Evolutionary conservation across 2,113 vertebrate genomes (phyloP).

Genomic region (Indicator maculatus): DNA sequence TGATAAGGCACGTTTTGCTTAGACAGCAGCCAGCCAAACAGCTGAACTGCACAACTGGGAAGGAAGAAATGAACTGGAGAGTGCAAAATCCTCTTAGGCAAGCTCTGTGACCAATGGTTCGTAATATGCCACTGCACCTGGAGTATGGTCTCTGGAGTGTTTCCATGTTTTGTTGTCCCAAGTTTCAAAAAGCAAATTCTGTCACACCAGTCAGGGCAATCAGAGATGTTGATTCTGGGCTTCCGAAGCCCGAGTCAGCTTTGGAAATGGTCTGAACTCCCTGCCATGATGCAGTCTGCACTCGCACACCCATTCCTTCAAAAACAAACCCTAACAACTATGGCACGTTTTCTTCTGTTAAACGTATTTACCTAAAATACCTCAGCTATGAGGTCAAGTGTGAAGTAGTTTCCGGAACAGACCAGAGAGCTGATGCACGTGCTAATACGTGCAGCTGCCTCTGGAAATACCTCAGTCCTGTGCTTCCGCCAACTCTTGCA

Average conservation of each 20-base stretch:
- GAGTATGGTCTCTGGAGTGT: not conserved
- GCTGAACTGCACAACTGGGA: not conserved
- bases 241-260: not conserved
- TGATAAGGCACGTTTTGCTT: not conserved
- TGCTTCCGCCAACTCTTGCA: not conserved
- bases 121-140: not conserved
- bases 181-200: not conserved
- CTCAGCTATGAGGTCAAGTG: not conserved
- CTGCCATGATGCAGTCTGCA: not conserved
- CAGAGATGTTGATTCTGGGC: not conserved
- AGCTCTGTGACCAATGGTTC: not conserved
- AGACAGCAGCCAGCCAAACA: not conserved
- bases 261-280: not conserved
- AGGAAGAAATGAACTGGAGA: not conserved
- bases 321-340: not conserved
- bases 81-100: not conserved
- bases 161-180: not conserved
- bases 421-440: not conserved
- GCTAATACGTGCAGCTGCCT: not conserved
- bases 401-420: not conserved
- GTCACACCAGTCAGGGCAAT: not conserved
- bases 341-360: not conserved
- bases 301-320: not conserved
- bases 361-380: not conserved
- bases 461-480: not conserved